Evolutionary conservation across 2,888 invertebrate genomes (phyloP).

Genomic region (Sussaba pulchella): DNA sequence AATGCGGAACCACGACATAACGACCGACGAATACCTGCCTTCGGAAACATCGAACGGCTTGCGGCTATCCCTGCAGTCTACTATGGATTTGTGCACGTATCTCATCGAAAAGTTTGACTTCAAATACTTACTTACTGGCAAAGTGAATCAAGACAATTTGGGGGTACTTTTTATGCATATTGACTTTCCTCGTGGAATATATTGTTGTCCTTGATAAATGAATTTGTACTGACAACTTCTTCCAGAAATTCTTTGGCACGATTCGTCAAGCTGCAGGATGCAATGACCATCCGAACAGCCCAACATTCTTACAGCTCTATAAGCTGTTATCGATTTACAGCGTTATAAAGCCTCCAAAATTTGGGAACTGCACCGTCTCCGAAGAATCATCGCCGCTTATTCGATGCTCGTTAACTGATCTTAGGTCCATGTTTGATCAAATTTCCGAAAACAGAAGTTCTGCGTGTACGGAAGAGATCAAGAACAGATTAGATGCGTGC

Average conservation of each 20-base stretch:
- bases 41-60: constrained; percentile 65
- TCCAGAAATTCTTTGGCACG: constrained; percentile 61
- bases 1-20: constrained; percentile 51
- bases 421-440: no score
- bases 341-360: constrained; percentile 55
- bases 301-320: constrained; percentile 68
- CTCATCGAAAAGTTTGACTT: constrained; percentile 61
- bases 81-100: constrained; percentile 62
- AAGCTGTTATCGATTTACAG: constrained; percentile 64
- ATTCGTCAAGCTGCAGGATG: constrained; percentile 53
- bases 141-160: constrained; percentile 71
- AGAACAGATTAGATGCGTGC: no score
- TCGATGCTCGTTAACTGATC: no score
- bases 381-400: constrained; percentile 28
- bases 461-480: no score
- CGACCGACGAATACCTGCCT: constrained; percentile 61
- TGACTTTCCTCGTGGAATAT: neutral
- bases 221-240: neutral
- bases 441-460: no score
- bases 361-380: constrained; percentile 66
- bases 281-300: constrained; percentile 55
- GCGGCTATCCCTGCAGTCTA: constrained; percentile 66
- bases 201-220: neutral
- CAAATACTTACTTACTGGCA: constrained; percentile 64
- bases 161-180: constrained; percentile 59